phyloP scores from a whole-genome alignment of 2,113 vertebrate genomes.

The Channa maculata region DNA sequence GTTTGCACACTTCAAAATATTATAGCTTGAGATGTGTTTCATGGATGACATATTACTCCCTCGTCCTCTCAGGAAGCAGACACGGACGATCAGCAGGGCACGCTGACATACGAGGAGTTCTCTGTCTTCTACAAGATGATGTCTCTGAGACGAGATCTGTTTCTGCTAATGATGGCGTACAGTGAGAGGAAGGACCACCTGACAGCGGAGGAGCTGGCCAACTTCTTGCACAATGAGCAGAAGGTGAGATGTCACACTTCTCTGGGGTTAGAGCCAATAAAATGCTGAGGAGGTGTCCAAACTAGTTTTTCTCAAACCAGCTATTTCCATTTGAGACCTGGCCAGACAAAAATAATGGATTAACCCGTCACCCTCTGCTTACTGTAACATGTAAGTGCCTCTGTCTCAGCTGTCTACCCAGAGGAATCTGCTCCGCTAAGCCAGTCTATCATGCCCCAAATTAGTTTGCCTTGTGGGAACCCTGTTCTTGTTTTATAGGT shows the following conservation, averaged over 20 bases:
- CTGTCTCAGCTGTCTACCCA: conserved; percentile 42
- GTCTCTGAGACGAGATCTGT: conserved; percentile 94
- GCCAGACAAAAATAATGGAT: conserved; percentile 12
- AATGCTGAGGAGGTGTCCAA: conserved; percentile 1
- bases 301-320: neutral
- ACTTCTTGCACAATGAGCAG: conserved; percentile 92
- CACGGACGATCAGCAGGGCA: conserved; percentile 96
- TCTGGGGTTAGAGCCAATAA: neutral
- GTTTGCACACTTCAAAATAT: too few relatives aligned
- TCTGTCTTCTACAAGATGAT: conserved; percentile 99
- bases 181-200: conserved; percentile 97
- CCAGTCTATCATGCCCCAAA: conserved; percentile 55
- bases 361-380: neutral
- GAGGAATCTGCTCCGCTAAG: conserved; percentile 45
- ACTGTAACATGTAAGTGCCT: conserved; percentile 18
- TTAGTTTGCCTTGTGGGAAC: conserved; percentile 33
- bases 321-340: conserved; percentile 22
- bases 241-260: conserved; percentile 83
- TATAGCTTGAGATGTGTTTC: neutral
- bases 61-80: conserved; percentile 89
- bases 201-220: conserved; percentile 90
- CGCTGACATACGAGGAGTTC: conserved; percentile 95
- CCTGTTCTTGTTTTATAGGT: conserved; percentile 23
- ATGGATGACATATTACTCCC: neutral
- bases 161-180: conserved; percentile 92